phyloP scores from a whole-genome alignment of 1,140 invertebrate species.

The Hypsibius dujardini region DNA sequence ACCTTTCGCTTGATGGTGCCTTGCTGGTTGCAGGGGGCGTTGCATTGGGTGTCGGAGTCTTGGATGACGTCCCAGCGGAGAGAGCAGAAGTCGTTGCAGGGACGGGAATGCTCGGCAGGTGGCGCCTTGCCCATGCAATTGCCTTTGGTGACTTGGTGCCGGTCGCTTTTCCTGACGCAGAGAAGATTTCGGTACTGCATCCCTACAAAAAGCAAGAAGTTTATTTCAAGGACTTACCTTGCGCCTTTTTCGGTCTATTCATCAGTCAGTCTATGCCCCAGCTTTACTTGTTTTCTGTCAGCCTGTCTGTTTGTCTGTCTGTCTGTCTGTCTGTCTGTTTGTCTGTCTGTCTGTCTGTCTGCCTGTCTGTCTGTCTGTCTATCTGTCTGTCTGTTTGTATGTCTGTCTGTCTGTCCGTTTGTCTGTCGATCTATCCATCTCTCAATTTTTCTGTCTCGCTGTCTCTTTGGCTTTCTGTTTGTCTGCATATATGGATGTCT shows the following conservation, averaged over 20 bases:
- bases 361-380: too few relatives aligned
- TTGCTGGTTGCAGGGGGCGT: constrained; percentile 33
- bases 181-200: constrained; percentile 25
- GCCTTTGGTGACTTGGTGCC: constrained; percentile 24
- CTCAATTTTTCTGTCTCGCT: constrained; percentile 30
- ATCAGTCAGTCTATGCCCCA: too few relatives aligned
- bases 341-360: too few relatives aligned
- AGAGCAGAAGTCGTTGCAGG: constrained; percentile 25
- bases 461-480: constrained; percentile 41
- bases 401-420: too few relatives aligned
- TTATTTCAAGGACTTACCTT: too few relatives aligned
- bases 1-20: constrained; percentile 36
- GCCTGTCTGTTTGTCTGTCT: too few relatives aligned
- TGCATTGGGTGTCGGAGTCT: constrained; percentile 35
- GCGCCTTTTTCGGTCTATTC: too few relatives aligned
- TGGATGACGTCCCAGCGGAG: constrained; percentile 25
- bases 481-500: too few relatives aligned
- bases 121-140: constrained; percentile 24
- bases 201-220: constrained; percentile 28
- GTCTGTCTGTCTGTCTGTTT: too few relatives aligned
- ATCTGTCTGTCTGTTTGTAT: too few relatives aligned
- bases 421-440: too few relatives aligned
- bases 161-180: constrained; percentile 26
- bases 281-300: too few relatives aligned
- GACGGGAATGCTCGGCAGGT: constrained; percentile 20